Percentiles rank a stretch among this genome's conserved stretches.
Evolutionary conservation across 2,113 vertebrate genomes (phyloP).

Genomic region (Elachura formosa): DNA sequence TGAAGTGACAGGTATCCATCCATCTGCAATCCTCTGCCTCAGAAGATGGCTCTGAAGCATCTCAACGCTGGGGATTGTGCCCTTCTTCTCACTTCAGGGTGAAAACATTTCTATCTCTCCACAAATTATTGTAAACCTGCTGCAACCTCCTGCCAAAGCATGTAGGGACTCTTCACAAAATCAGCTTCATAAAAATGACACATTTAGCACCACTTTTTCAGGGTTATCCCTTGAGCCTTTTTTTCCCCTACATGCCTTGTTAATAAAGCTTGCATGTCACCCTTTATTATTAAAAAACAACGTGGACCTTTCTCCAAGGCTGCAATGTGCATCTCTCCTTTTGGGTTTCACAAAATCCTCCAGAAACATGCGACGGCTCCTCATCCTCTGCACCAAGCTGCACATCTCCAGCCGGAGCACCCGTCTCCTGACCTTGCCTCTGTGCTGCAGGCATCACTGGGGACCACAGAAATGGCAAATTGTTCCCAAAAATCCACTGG

Average conservation of each 20-base stretch:
- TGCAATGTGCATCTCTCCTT: slow-evolving; percentile 13
- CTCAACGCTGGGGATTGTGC: rapidly evolving
- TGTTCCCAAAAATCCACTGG: background rate
- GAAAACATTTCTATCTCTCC: slow-evolving; percentile 16
- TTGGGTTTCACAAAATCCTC: background rate
- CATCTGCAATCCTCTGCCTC: background rate
- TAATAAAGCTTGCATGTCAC: slow-evolving; percentile 47
- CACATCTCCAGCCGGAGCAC: background rate
- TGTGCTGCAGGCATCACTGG: background rate
- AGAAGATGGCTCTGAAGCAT: background rate
- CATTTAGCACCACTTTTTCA: slow-evolving; percentile 50
- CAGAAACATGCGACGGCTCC: background rate
- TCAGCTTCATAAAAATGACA: slow-evolving; percentile 57
- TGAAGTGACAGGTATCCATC: background rate
- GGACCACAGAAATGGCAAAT: background rate
- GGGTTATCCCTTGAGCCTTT: slow-evolving; percentile 51
- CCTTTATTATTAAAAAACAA: slow-evolving; percentile 51
- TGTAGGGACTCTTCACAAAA: slow-evolving; percentile 53
- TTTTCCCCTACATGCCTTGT: background rate
- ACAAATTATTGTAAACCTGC: slow-evolving; percentile 58
- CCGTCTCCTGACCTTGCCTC: background rate
- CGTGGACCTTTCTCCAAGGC: slow-evolving; percentile 38
- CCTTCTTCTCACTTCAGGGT: slow-evolving; percentile 55
- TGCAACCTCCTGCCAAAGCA: slow-evolving; percentile 63
- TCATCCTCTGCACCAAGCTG: background rate